A percentile compares a stretch with the other conserved stretches of the same genome.
Conservation (phyloP, 2,888 invertebrate genomes). For the Brenthis hecate region DNA sequence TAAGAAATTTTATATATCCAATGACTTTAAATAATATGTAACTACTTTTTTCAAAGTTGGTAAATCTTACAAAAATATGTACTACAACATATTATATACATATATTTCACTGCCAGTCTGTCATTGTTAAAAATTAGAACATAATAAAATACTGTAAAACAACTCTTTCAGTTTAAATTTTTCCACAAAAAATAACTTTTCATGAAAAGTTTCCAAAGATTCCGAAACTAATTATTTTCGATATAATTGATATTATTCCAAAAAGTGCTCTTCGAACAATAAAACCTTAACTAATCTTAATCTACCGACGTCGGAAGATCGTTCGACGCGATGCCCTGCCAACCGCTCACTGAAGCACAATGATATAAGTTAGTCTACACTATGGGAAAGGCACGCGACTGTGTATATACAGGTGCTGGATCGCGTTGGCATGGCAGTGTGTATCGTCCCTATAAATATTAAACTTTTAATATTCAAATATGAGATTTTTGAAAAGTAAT, state of each 20-base stretch:
- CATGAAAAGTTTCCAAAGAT: background rate
- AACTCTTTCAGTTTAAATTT: too few relatives aligned
- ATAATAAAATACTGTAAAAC: too few relatives aligned
- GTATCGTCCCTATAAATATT: slow-evolving; percentile 46
- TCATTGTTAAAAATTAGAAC: too few relatives aligned
- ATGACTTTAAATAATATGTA: background rate
- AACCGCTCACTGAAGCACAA: slow-evolving; percentile 74
- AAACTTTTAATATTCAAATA: background rate
- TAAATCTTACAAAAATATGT: background rate
- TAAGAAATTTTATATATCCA: too few relatives aligned
- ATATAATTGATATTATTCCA: background rate
- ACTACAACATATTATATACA: too few relatives aligned
- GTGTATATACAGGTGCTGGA: slow-evolving; percentile 72
- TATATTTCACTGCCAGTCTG: too few relatives aligned
- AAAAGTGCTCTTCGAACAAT: slow-evolving; percentile 47
- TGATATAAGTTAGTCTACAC: slow-evolving; percentile 34
- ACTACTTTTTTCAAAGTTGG: background rate
- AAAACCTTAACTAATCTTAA: slow-evolving; percentile 49
- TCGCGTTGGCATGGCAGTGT: slow-evolving; percentile 71
- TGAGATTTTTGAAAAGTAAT: background rate
- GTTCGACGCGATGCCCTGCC: slow-evolving; percentile 64
- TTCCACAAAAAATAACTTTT: too few relatives aligned
- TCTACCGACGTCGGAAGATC: slow-evolving; percentile 57
- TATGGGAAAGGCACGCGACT: slow-evolving; percentile 49
- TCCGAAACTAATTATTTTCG: background rate